These are phyloP conservation scores for Penaeus monodon DNA, from an alignment of 2,888 invertebrate species.

Conservation along the genomic window DNA sequence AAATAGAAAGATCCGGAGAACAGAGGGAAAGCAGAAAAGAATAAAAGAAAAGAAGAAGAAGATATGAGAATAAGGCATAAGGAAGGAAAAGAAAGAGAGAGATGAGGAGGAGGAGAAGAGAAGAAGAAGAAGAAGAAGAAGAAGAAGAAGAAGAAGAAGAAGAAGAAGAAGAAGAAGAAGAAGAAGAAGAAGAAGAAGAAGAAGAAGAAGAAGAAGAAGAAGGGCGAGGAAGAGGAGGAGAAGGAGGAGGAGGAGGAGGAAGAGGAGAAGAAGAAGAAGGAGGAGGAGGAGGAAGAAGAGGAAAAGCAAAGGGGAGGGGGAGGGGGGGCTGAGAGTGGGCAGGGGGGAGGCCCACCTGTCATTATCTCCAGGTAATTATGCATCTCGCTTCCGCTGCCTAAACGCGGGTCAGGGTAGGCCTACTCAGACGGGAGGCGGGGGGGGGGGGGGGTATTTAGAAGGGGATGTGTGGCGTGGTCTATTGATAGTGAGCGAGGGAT, in stretches of 20 bases:
- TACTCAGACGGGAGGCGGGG: too few species aligned
- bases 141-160: not conserved
- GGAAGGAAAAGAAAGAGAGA: too few species aligned
- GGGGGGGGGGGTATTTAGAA: too few species aligned
- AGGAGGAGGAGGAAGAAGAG: not conserved
- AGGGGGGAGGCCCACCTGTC: too few species aligned
- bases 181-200: not conserved
- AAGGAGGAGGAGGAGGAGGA: too few species aligned
- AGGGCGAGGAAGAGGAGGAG: fast-evolving
- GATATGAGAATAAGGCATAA: not conserved
- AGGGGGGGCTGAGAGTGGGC: not conserved
- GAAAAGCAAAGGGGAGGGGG: constrained; percentile 14
- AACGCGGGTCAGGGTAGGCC: too few species aligned
- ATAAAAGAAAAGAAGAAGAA: not conserved
- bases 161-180: not conserved
- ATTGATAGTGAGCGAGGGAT: too few species aligned
- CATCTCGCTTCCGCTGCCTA: too few species aligned
- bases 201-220: not conserved
- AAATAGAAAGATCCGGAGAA: too few species aligned
- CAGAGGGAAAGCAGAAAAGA: not conserved
- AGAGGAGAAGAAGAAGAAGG: not conserved
- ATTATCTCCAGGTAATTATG: too few species aligned
- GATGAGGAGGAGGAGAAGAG: too few species aligned
- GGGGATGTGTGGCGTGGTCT: too few species aligned
- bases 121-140: not conserved